These are phyloP conservation scores for Cryptus armator DNA, from an alignment of 2,888 invertebrate species.

Conservation along the genomic window DNA sequence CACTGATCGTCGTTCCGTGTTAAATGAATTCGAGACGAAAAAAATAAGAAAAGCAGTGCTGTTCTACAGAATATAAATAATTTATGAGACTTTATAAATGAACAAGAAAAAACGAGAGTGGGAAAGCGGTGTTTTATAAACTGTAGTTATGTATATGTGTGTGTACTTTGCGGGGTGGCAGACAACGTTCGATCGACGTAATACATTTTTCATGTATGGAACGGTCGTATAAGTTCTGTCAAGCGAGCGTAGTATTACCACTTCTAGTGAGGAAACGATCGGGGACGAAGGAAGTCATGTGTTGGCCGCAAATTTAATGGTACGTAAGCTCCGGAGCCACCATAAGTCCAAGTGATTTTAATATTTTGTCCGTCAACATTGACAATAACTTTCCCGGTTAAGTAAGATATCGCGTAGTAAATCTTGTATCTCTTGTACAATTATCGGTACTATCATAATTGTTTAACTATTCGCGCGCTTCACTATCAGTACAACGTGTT, in stretches of 20 bases:
- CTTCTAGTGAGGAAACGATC: not conserved
- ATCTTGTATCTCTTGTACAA: too few relatives aligned
- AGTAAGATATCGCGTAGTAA: not conserved
- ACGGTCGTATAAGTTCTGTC: constrained; percentile 30
- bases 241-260: constrained; percentile 18
- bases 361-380: not conserved
- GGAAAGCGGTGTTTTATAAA: not conserved
- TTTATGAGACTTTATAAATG: not conserved
- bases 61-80: not conserved
- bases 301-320: constrained; percentile 4
- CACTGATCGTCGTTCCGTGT: too few relatives aligned
- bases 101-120: not conserved
- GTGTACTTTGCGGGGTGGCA: not conserved
- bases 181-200: constrained; percentile 60
- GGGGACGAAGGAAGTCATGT: constrained; percentile 10
- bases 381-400: not conserved
- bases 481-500: too few relatives aligned
- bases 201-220: constrained; percentile 59
- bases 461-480: too few relatives aligned
- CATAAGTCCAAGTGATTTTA: not conserved
- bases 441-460: too few relatives aligned
- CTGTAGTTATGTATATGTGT: not conserved
- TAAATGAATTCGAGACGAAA: too few relatives aligned
- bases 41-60: not conserved
- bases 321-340: too few relatives aligned